Conservation (phyloP, 2,888 invertebrate species). For the Drosophila fulvimacula region DNA sequence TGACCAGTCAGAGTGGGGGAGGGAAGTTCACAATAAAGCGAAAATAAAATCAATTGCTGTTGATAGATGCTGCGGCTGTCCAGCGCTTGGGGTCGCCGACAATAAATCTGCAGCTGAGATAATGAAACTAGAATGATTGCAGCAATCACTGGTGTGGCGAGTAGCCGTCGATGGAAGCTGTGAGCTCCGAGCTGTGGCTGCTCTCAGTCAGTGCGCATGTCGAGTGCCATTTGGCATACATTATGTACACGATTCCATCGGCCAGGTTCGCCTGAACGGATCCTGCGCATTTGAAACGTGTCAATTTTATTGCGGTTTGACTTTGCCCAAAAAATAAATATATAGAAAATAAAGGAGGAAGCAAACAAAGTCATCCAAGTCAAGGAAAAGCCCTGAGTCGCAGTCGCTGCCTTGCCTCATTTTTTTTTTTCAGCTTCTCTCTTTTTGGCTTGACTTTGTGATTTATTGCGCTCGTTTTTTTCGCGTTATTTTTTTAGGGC, state of each 20-base stretch:
- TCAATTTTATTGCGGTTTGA: constrained; percentile 82
- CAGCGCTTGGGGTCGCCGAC: constrained; percentile 26
- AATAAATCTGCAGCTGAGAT: constrained; percentile 77
- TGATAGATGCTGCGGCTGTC: constrained; percentile 51
- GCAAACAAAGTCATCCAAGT: constrained; percentile 14
- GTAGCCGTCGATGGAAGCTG: background rate
- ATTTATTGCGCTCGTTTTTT: constrained; percentile 78
- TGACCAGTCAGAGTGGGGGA: constrained; percentile 34
- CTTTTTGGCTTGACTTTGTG: constrained; percentile 47
- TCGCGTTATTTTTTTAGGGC: constrained; percentile 75
- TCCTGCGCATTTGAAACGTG: constrained; percentile 72
- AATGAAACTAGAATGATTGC: constrained; percentile 84
- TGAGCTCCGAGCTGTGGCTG: constrained; percentile 2
- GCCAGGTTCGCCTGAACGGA: constrained; percentile 31
- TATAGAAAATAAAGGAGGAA: background rate
- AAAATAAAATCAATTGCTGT: constrained; percentile 72
- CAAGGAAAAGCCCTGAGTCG: constrained; percentile 26
- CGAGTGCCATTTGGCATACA: constrained; percentile 52
- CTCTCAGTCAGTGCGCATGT: constrained; percentile 64
- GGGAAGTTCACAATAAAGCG: constrained; percentile 41
- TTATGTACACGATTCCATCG: constrained; percentile 48
- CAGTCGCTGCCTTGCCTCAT: constrained; percentile 6
- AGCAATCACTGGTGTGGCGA: constrained; percentile 83
- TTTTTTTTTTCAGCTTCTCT: background rate
- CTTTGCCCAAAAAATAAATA: constrained; percentile 48